Base-by-base conservation (phyloP, 2,888 invertebrate species). In the Poecilus cupreus region DNA sequence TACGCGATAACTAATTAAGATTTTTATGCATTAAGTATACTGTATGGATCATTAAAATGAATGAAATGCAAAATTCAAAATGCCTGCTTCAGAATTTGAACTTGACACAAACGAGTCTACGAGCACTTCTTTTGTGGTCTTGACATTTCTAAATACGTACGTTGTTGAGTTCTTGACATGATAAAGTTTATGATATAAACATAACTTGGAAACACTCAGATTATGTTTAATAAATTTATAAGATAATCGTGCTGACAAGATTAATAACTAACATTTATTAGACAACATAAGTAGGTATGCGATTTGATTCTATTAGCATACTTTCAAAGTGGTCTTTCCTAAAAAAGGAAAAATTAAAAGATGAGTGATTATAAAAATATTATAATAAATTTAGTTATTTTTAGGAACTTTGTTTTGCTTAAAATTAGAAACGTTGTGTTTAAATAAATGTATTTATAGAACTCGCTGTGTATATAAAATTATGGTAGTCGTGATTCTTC, bases 11-110 rank as follows among this genome's bases (percentile, higher is more conserved):
- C 37, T 68, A 68, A 68, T 68, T 68, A 68, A 68, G 37, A 37
- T 37, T 68, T 68, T 68, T 37, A 68, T 68, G 64, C 64, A 68
- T 37, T 18, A n/a, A n/a, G n/a, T n/a, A n/a, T n/a, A n/a, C 64
- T 6, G 24, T 68, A 51, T 4, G 18, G 64, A 68, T 68, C 64
- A 68, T 68, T 68, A 68, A 68, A 68, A 37, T 18, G 60, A 68
- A 68, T 68, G 64, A 68, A 68, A 68, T 39, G 64, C 37, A 16
- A 68, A 68, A 32, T 68, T 68, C 37, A 68, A 32, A 68, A 37
- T 51, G 18, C 11, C 18, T 37, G 37, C 11, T 37, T 13, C 13
- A 37, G 64, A 68, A 68, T 68, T 37, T 68, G 64, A 68, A 68
- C 64, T 68, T 68, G 64, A 60, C 60, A 60, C 26, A 60, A 60